Evolutionary conservation across 1,140 invertebrate genomes (phyloP).

Genomic region (Chrysopa pallens): DNA sequence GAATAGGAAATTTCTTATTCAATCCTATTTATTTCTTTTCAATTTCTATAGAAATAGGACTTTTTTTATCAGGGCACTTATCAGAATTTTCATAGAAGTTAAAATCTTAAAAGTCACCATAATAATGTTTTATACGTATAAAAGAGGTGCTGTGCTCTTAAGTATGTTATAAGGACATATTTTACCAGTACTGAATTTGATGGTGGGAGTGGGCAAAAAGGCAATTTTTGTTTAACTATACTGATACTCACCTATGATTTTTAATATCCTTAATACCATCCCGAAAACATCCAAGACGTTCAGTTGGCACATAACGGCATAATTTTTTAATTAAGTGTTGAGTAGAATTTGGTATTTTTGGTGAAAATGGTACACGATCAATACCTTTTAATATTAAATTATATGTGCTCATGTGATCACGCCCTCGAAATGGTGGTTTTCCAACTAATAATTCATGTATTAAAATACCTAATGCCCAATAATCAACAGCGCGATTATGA

Average conservation of each 20-base stretch:
- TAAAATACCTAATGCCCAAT: conserved; percentile 87
- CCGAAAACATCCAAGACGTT: conserved; percentile 82
- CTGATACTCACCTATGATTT: conserved; percentile 67
- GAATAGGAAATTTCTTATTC: too few species aligned
- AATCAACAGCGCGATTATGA: conserved; percentile 83
- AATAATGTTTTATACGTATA: conserved; percentile 9
- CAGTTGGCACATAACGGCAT: conserved; percentile 73
- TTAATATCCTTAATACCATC: conserved; percentile 84
- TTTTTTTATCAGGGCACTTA: conserved; percentile 1
- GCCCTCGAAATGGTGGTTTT: conserved; percentile 79
- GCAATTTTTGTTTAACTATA: conserved; percentile 12
- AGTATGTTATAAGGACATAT: conserved; percentile 16
- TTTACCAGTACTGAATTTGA: conserved; percentile 11
- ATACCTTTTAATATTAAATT: conserved; percentile 86
- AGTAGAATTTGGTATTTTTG: conserved; percentile 58
- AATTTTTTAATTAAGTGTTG: conserved; percentile 73
- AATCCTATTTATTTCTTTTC: too few species aligned
- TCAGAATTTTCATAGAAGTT: conserved; percentile 1
- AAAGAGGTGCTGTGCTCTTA: conserved; percentile 12
- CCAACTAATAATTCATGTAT: conserved; percentile 84
- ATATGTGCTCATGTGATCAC: conserved; percentile 92
- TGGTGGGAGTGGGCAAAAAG: conserved; percentile 10
- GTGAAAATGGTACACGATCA: conserved; percentile 72
- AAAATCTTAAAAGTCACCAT: conserved; percentile 4
- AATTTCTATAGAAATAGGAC: too few species aligned